Percentiles rank a stretch among this genome's conserved stretches.
phyloP scores from a whole-genome alignment of 1,140 invertebrate genomes.

The Bombus sibiricus region DNA sequence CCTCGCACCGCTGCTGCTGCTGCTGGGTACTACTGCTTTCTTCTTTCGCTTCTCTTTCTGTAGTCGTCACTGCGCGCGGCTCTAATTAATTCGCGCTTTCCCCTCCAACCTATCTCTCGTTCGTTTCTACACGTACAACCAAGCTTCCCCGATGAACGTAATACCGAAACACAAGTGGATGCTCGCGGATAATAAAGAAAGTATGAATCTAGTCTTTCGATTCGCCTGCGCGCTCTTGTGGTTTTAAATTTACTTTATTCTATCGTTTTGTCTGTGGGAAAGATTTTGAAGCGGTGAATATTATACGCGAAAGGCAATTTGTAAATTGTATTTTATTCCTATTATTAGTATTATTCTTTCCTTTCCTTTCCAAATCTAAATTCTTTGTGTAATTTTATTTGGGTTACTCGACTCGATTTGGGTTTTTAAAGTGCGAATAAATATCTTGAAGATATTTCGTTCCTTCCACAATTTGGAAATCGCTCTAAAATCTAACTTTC shows the following conservation, averaged over 20 bases:
- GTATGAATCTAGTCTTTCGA: constrained; percentile 11
- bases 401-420: not conserved
- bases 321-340: too few relatives aligned
- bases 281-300: too few relatives aligned
- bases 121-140: constrained; percentile 11
- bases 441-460: not conserved
- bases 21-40: not conserved
- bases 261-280: not conserved
- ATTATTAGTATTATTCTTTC: not conserved
- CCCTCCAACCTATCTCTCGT: constrained; percentile 26
- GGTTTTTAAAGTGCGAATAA: not conserved
- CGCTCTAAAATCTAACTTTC: not conserved
- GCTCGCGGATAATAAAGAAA: constrained; percentile 41
- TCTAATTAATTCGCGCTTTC: constrained; percentile 69
- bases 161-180: constrained; percentile 41
- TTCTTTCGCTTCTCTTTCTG: constrained; percentile 40
- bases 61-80: constrained; percentile 35
- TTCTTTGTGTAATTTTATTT: not conserved
- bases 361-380: not conserved
- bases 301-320: too few relatives aligned
- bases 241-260: not conserved
- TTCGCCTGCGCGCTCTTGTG: not conserved
- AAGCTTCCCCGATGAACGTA: constrained; percentile 10
- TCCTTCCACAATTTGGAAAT: not conserved
- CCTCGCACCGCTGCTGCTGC: not conserved